Evolutionary conservation across 2,797 vertebrate species (phyloP).

Genomic region (Hyperoplus immaculatus): DNA sequence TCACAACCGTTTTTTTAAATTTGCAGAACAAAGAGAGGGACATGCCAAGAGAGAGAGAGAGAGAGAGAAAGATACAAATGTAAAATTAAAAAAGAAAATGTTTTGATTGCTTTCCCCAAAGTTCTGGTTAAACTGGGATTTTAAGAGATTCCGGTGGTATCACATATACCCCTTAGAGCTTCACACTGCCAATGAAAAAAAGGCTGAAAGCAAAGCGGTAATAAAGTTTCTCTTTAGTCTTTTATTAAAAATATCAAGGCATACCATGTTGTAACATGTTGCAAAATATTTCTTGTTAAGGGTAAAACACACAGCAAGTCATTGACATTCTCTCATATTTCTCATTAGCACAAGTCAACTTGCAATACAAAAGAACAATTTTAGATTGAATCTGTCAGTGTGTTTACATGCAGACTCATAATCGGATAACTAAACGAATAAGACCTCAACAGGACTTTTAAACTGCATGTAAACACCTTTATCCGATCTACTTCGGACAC

Average conservation of each 20-base stretch:
- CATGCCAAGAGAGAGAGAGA: slow-evolving; percentile 4
- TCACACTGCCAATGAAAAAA: slow-evolving; percentile 31
- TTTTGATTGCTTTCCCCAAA: slow-evolving; percentile 48
- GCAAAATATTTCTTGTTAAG: neutral
- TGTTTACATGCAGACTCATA: too few relatives aligned
- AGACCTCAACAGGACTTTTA: too few relatives aligned
- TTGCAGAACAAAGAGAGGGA: neutral
- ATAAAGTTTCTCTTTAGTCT: slow-evolving; percentile 26
- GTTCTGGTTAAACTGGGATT: slow-evolving; percentile 38
- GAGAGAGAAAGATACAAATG: neutral
- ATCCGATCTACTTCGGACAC: too few relatives aligned
- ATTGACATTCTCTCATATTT: neutral
- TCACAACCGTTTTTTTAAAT: neutral
- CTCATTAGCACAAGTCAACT: neutral
- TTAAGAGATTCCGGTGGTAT: slow-evolving; percentile 37
- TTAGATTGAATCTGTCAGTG: slow-evolving; percentile 2
- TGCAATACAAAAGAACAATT: neutral
- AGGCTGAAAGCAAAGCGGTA: slow-evolving; percentile 42
- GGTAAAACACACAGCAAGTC: neutral
- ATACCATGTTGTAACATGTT: too few relatives aligned
- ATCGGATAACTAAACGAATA: too few relatives aligned
- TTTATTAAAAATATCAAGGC: slow-evolving; percentile 42
- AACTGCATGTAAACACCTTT: too few relatives aligned
- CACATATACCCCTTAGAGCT: slow-evolving; percentile 37
- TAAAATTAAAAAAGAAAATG: neutral